A percentile compares a stretch with the other conserved stretches of the same genome.
These are phyloP conservation scores for Climacteris rufus DNA, from an alignment of 2,113 vertebrate species.

Conservation along the genomic window DNA sequence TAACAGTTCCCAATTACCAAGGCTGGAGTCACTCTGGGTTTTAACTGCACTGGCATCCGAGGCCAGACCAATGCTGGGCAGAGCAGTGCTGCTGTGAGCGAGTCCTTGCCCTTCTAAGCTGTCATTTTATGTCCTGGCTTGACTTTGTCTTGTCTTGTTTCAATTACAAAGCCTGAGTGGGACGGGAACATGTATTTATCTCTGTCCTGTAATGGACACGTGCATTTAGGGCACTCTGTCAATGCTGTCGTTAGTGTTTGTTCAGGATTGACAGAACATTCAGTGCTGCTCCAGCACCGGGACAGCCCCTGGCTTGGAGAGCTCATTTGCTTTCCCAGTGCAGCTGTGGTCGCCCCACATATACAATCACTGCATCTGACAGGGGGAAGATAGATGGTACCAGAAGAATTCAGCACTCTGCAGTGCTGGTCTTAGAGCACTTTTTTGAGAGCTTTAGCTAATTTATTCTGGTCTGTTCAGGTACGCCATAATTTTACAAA, in stretches of 20 bases:
- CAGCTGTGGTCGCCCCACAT: not conserved
- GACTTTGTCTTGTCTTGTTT: slow-evolving; percentile 13
- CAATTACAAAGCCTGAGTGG: not conserved
- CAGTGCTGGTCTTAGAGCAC: not conserved
- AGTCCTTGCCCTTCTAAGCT: not conserved
- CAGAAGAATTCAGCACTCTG: not conserved
- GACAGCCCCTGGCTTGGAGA: not conserved
- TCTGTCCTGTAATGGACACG: not conserved
- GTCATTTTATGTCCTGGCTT: slow-evolving; percentile 17
- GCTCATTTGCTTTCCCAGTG: not conserved
- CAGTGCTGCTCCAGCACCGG: not conserved
- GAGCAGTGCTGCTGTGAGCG: not conserved
- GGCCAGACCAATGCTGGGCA: not conserved
- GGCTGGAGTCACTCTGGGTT: not conserved
- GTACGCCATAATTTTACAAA: not conserved
- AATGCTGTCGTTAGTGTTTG: not conserved
- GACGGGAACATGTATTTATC: slow-evolving; percentile 36
- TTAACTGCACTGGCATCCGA: not conserved
- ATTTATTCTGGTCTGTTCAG: not conserved
- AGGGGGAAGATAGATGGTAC: not conserved
- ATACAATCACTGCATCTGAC: not conserved
- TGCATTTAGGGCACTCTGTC: not conserved
- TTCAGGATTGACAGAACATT: slow-evolving; percentile 1
- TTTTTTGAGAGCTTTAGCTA: not conserved
- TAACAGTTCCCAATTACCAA: not conserved